phyloP scores from a whole-genome alignment of 2,113 vertebrate genomes.

The Zeus faber region DNA sequence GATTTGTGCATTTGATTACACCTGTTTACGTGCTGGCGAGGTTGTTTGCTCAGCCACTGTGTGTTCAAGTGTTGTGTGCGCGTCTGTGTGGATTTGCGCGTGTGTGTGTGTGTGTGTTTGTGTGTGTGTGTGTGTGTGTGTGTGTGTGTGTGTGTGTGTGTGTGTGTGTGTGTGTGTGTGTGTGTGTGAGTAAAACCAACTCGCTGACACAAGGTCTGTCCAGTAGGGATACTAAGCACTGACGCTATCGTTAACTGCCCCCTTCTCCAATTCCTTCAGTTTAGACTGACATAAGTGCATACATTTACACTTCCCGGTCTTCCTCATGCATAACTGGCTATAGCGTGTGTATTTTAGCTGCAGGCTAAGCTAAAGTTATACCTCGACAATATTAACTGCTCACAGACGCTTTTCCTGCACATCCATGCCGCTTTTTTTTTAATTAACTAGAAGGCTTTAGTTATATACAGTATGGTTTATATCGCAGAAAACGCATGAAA shows the following conservation, averaged over 20 bases:
- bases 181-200: conserved; percentile 65
- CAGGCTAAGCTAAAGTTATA: conserved; percentile 12
- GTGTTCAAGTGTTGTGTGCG: conserved; percentile 4
- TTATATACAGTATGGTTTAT: too few species aligned
- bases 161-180: conserved; percentile 28
- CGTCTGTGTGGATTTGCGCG: conserved; percentile 33
- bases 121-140: conserved; percentile 24
- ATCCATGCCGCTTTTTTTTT: too few species aligned
- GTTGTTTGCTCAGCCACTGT: conserved; percentile 63
- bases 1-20: conserved; percentile 66
- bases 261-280: conserved; percentile 24
- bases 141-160: conserved; percentile 28
- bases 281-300: conserved; percentile 47
- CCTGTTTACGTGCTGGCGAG: conserved; percentile 59
- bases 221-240: conserved; percentile 31
- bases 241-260: conserved; percentile 41
- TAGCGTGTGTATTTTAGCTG: conserved; percentile 36
- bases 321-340: conserved; percentile 10
- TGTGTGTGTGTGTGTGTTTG: conserved; percentile 27
- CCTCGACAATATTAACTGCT: neutral
- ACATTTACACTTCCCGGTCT: conserved; percentile 23
- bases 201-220: conserved; percentile 69
- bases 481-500: too few species aligned
- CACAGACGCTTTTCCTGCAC: too few species aligned
- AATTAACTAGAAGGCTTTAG: too few species aligned